Evolutionary conservation across 2,888 invertebrate genomes (phyloP).

Genomic region (Leucophenga maculata): DNA sequence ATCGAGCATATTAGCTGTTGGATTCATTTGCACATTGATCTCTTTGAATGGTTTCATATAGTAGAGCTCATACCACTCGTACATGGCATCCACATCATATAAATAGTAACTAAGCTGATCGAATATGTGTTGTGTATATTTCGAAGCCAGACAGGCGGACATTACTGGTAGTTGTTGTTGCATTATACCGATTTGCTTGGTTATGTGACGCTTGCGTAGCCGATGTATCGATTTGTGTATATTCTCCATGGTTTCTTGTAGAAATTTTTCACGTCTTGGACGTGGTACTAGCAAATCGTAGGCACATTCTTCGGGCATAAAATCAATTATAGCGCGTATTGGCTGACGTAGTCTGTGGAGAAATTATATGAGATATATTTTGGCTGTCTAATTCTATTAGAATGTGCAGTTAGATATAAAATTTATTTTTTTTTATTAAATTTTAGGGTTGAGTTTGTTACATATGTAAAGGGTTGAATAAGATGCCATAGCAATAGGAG

Average conservation of each 20-base stretch:
- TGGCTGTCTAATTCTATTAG: too few relatives aligned
- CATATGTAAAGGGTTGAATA: too few relatives aligned
- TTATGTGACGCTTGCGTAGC: conserved; percentile 46
- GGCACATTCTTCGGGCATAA: conserved; percentile 56
- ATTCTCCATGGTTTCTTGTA: conserved; percentile 43
- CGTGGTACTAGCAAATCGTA: conserved; percentile 61
- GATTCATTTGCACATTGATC: conserved; percentile 53
- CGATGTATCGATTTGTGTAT: conserved; percentile 51
- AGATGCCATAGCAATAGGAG: too few relatives aligned
- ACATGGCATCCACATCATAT: conserved; percentile 62
- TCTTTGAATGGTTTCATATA: conserved; percentile 54
- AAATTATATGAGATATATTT: too few relatives aligned
- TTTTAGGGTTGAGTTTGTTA: too few relatives aligned
- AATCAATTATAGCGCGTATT: conserved; percentile 60
- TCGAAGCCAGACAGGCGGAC: conserved; percentile 55
- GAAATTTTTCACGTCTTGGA: conserved; percentile 46
- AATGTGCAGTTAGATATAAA: too few relatives aligned
- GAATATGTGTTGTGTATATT: conserved; percentile 51
- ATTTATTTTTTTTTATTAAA: too few relatives aligned
- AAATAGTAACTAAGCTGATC: conserved; percentile 62
- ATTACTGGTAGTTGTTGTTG: conserved; percentile 59
- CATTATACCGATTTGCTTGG: conserved; percentile 62
- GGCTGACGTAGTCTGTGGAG: conserved; percentile 47
- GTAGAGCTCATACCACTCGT: conserved; percentile 56
- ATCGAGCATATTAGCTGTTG: conserved; percentile 30